Evolutionary conservation across 2,113 vertebrate species (phyloP).

Genomic region (Brienomyrus longianalis): DNA sequence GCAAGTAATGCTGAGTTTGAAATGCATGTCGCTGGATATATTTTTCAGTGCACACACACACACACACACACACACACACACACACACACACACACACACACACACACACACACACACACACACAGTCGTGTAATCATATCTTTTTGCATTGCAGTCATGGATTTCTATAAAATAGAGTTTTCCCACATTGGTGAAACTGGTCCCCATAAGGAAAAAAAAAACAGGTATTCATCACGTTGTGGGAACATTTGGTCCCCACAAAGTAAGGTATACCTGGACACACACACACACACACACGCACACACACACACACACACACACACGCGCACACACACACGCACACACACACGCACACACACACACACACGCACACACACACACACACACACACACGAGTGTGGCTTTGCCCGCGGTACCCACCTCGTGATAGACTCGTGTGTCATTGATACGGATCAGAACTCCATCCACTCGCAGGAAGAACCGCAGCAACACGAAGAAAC

Average conservation of each 20-base stretch:
- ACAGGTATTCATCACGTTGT: too few relatives aligned
- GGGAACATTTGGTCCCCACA: too few relatives aligned
- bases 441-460: constrained; percentile 88
- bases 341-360: not conserved
- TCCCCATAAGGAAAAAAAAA: too few relatives aligned
- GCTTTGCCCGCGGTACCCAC: constrained; percentile 42
- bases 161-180: too few relatives aligned
- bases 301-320: not conserved
- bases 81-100: not conserved
- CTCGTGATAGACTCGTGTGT: constrained; percentile 89
- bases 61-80: not conserved
- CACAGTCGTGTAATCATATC: too few relatives aligned
- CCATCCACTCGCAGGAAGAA: constrained; percentile 94
- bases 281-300: too few relatives aligned
- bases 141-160: too few relatives aligned
- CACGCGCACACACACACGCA: too few relatives aligned
- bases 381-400: not conserved
- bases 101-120: not conserved
- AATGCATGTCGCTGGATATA: not conserved
- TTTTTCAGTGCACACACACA: not conserved
- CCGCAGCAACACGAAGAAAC: constrained; percentile 85
- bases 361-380: not conserved
- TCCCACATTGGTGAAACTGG: too few relatives aligned
- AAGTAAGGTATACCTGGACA: too few relatives aligned
- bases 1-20: not conserved